A percentile compares a stretch with the other conserved stretches of the same genome.
These are phyloP conservation scores for Penaeus indicus DNA, from an alignment of 1,140 invertebrate species.

Conservation along the genomic window DNA sequence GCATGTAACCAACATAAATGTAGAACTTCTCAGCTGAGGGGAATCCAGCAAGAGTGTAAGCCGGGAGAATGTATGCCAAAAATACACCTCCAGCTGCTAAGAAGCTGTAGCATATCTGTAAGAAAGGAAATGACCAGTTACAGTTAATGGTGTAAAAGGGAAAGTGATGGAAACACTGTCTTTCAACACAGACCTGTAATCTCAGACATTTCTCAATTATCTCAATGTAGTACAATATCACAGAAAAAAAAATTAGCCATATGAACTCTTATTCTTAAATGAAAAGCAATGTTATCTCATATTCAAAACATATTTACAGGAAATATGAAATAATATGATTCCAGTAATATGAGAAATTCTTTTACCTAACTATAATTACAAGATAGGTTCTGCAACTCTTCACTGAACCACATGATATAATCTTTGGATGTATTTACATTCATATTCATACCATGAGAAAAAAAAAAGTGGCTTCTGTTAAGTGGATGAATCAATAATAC, in stretches of 20 bases:
- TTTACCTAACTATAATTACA: background rate
- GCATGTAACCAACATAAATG: slow-evolving; percentile 82
- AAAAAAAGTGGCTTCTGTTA: no score
- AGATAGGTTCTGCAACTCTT: background rate
- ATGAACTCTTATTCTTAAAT: no score
- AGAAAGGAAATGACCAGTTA: slow-evolving; percentile 65
- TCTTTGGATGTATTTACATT: background rate
- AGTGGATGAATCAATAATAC: slow-evolving; percentile 70
- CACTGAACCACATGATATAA: background rate
- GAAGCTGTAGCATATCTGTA: slow-evolving; percentile 75
- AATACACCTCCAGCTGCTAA: slow-evolving; percentile 79
- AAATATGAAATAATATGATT: no score
- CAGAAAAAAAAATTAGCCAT: no score
- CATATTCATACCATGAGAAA: background rate
- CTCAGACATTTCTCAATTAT: no score
- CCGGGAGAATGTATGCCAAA: slow-evolving; percentile 85
- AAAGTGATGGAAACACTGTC: no score
- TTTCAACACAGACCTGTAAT: no score
- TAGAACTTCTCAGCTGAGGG: slow-evolving; percentile 78
- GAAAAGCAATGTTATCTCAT: no score
- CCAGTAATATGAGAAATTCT: no score
- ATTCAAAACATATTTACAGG: no score
- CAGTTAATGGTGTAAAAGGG: background rate
- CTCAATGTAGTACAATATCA: no score
- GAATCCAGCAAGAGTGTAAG: slow-evolving; percentile 87